A percentile compares a stretch with the other conserved stretches of the same genome.
Evolutionary conservation across 2,888 invertebrate species (phyloP).

Genomic region (Noctuana brunneofusca): DNA sequence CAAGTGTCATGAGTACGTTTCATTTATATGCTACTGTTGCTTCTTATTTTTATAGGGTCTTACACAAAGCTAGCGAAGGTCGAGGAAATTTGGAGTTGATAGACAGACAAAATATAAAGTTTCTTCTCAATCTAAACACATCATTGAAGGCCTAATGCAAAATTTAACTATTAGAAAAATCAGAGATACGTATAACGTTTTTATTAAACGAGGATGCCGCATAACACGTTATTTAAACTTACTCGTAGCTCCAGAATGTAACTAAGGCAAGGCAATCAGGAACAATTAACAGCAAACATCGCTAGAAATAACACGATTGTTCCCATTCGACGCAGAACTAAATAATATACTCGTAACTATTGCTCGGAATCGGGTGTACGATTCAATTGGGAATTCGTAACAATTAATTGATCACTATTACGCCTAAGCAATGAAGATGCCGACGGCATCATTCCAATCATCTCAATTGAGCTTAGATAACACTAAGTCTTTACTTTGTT

Average conservation of each 20-base stretch:
- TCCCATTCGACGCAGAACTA: conserved; percentile 7
- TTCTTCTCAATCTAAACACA: too few species aligned
- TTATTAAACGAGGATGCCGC: background rate
- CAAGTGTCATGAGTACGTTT: conserved; percentile 1
- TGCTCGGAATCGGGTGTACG: background rate
- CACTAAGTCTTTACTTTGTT: background rate
- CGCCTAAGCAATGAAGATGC: conserved; percentile 5
- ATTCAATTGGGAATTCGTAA: conserved; percentile 9
- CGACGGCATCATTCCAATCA: background rate
- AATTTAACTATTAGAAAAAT: too few species aligned
- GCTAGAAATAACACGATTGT: conserved; percentile 21
- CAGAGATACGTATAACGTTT: background rate
- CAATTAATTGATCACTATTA: conserved; percentile 25
- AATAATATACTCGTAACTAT: background rate
- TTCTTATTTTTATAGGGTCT: background rate
- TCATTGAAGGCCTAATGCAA: too few species aligned
- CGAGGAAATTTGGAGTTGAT: too few species aligned
- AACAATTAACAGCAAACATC: conserved; percentile 18
- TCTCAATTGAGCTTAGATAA: background rate
- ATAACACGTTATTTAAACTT: conserved; percentile 10
- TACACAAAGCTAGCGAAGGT: too few species aligned
- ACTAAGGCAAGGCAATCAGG: conserved; percentile 11
- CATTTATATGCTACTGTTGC: background rate
- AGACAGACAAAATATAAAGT: too few species aligned
- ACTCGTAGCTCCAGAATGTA: conserved; percentile 12